Base-by-base conservation (phyloP, 2,888 invertebrate species). In the Melanargia galathea region DNA sequence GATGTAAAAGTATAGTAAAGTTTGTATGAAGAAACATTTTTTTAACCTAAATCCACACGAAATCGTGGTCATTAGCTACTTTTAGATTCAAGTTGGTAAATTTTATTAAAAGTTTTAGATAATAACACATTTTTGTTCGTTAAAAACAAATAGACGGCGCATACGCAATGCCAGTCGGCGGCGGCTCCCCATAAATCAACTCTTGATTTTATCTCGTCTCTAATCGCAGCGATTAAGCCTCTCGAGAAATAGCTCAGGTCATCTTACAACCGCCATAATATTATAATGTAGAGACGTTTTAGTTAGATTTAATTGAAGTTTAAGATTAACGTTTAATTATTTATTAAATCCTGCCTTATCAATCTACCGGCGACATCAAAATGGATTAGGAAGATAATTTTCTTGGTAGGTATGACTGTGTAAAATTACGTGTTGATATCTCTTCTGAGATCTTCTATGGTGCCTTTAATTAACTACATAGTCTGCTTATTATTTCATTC, bases 151-250 rank as follows among this genome's bases (percentile, higher is more conserved):
- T 66, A 63, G 61, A 58, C 45, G 56, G 54, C 48, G 52, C 60
- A 56, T 59, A 63, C 57, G 52, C 63, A 56, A 51, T 48, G 63
- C 56, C 66, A 66, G 68, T 63, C 70, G 67, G 65, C 63, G 57
- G 60, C 66, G 69, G 69, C 70, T 73, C 71, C 71, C 71, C 73
- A 75, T 75, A 73, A 73, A 77, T 71, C 71, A 75, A 72, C 68
- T 64, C 66, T 64, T 64, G 77, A 78, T 77, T 69, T 70, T 76
- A 78, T 77, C 78, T 72, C 64, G 40, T 70, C 69, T 71, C 71
- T 76, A 75, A 78, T 75, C 76, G 69, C 69, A 61, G 68, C 73
- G 71, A 77, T 77, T 77, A 77, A 72, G 67, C 70, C 57, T 66
- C 69, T 65, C 69, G 67, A 71, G 68, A 72, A 69, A 65, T 64